Percentiles rank a stretch among this genome's conserved stretches.
Evolutionary conservation across 2,888 invertebrate species (phyloP).

Genomic region (Harpagoxenus sublaevis): DNA sequence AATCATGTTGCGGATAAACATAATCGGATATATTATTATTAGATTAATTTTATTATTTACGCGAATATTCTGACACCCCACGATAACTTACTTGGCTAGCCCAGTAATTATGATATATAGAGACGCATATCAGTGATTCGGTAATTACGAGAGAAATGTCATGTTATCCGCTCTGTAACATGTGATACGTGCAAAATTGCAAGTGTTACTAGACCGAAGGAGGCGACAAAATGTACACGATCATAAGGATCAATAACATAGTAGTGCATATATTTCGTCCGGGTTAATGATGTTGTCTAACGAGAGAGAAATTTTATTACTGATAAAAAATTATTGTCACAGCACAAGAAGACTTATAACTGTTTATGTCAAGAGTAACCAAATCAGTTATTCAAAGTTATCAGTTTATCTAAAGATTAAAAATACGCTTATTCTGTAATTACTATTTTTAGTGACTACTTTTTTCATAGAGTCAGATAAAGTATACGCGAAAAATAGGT

Average conservation of each 20-base stretch:
- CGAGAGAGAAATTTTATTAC: constrained; percentile 30
- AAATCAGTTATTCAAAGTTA: neutral
- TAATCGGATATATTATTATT: constrained; percentile 49
- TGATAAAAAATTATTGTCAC: constrained; percentile 32
- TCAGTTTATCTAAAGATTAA: constrained; percentile 15
- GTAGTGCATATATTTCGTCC: constrained; percentile 18
- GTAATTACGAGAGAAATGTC: constrained; percentile 52
- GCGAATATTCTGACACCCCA: constrained; percentile 47
- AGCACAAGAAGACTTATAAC: neutral
- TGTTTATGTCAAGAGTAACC: constrained; percentile 29
- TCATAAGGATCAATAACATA: constrained; percentile 40
- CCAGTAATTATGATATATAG: constrained; percentile 39
- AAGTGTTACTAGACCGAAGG: constrained; percentile 4
- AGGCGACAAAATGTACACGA: constrained; percentile 33
- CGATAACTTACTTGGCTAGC: constrained; percentile 28
- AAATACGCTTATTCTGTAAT: constrained; percentile 8
- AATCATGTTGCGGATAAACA: constrained; percentile 41
- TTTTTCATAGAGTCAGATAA: neutral
- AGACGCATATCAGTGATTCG: constrained; percentile 11
- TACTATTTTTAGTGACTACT: constrained; percentile 2
- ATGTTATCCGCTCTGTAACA: neutral
- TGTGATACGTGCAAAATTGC: constrained; percentile 35
- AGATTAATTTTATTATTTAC: constrained; percentile 50
- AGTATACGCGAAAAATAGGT: neutral
- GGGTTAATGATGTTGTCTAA: constrained; percentile 39